These are phyloP conservation scores for Rallus limicola DNA, from an alignment of 2,113 vertebrate species.

Conservation along the genomic window DNA sequence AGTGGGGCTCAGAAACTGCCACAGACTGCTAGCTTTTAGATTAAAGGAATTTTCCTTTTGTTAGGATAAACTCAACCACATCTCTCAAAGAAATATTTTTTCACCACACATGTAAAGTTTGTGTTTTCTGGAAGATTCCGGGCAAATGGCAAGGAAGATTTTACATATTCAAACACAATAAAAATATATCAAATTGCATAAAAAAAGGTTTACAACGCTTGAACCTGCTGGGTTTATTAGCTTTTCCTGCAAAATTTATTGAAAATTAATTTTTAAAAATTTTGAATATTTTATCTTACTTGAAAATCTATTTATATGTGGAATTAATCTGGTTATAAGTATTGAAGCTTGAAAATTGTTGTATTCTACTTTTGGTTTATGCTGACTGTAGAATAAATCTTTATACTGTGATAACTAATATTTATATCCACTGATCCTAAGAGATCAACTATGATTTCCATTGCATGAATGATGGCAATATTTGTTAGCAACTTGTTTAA, in stretches of 20 bases:
- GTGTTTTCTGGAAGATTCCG: not conserved
- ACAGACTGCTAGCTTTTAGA: not conserved
- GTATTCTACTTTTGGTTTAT: not conserved
- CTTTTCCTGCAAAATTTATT: not conserved
- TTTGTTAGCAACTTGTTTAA: not conserved
- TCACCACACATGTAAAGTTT: accelerated
- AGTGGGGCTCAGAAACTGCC: not conserved
- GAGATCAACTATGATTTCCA: not conserved
- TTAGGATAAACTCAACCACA: not conserved
- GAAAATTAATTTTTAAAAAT: not conserved
- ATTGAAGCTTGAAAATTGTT: not conserved
- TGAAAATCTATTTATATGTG: not conserved
- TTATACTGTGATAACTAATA: not conserved
- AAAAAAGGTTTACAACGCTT: not conserved
- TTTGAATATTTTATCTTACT: not conserved
- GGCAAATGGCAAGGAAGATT: not conserved
- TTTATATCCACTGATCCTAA: not conserved
- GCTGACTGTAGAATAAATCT: not conserved
- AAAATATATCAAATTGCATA: not conserved
- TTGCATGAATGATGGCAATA: not conserved
- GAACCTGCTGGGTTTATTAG: not conserved
- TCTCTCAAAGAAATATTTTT: not conserved
- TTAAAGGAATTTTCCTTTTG: not conserved
- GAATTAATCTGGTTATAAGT: not conserved
- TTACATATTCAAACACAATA: not conserved